Conservation (phyloP, 2,888 invertebrate species). For the Hipparchia semele region DNA sequence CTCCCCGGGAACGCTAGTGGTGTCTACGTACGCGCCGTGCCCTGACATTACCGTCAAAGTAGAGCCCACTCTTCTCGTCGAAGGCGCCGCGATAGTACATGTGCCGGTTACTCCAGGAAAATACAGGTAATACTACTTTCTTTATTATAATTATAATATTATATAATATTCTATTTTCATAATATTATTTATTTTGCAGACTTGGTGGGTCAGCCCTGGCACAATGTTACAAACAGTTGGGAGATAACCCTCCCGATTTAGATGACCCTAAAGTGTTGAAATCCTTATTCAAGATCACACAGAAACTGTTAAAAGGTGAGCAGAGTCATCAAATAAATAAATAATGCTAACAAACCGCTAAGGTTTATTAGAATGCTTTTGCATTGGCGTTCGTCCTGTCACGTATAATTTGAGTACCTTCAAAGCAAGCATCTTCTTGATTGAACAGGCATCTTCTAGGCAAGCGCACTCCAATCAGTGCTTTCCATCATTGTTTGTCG, state of each 20-base stretch:
- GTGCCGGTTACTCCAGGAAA: constrained; percentile 90
- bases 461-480: too few species aligned
- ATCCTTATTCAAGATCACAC: constrained; percentile 92
- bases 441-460: too few species aligned
- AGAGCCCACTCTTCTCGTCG: constrained; percentile 94
- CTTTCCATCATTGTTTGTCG: too few species aligned
- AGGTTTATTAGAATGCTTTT: too few species aligned
- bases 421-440: too few species aligned
- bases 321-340: neutral
- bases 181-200: constrained; percentile 60
- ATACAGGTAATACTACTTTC: constrained; percentile 68
- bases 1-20: constrained; percentile 94
- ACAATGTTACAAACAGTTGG: constrained; percentile 94
- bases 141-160: neutral
- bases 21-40: constrained; percentile 98
- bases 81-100: constrained; percentile 87
- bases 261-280: constrained; percentile 86
- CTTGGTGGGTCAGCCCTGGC: constrained; percentile 97
- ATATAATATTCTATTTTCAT: neutral
- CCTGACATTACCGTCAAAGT: constrained; percentile 93
- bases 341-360: neutral
- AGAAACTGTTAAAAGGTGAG: constrained; percentile 89
- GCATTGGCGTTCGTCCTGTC: too few species aligned
- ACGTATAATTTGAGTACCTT: too few species aligned
- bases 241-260: constrained; percentile 91